These are phyloP conservation scores for Criorhina ranunculi DNA, from an alignment of 2,888 invertebrate genomes.

Conservation along the genomic window DNA sequence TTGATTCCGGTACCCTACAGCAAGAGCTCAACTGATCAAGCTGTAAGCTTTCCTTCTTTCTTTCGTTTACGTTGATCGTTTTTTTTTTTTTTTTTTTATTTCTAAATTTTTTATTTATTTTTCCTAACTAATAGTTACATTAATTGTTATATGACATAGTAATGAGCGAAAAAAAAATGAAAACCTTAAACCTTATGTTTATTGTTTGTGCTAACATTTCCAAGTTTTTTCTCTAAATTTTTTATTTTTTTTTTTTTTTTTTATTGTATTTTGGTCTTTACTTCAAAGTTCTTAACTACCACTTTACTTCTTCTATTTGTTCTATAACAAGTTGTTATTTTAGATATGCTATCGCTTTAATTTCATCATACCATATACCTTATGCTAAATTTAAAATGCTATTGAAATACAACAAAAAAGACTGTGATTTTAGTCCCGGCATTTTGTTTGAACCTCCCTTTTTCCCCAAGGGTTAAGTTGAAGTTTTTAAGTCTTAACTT, in stretches of 20 bases:
- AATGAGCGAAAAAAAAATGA: slow-evolving; percentile 8
- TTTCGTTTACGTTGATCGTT: slow-evolving; percentile 78
- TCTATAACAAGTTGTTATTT: slow-evolving; percentile 20
- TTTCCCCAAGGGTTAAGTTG: neutral
- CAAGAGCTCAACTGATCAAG: slow-evolving; percentile 99
- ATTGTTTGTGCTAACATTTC: slow-evolving; percentile 49
- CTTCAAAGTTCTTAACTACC: slow-evolving; percentile 42
- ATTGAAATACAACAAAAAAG: slow-evolving; percentile 7
- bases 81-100: slow-evolving; percentile 81
- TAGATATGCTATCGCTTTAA: slow-evolving; percentile 44
- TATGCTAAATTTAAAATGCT: slow-evolving; percentile 28
- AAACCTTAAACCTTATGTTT: slow-evolving; percentile 22
- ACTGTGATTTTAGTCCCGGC: slow-evolving; percentile 9
- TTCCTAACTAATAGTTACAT: slow-evolving; percentile 57
- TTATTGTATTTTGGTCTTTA: slow-evolving; percentile 20
- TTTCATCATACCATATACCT: slow-evolving; percentile 32
- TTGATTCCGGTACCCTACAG: slow-evolving; percentile 99
- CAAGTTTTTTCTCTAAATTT: slow-evolving; percentile 45
- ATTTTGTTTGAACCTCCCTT: neutral
- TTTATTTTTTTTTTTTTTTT: slow-evolving; percentile 47
- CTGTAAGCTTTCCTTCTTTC: slow-evolving; percentile 92
- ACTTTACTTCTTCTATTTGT: slow-evolving; percentile 22
- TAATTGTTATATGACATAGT: slow-evolving; percentile 52
- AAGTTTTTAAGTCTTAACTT: neutral
- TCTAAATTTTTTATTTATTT: slow-evolving; percentile 81